These are phyloP conservation scores for Slavum lentiscoides DNA, from an alignment of 2,888 invertebrate genomes.

Conservation along the genomic window DNA sequence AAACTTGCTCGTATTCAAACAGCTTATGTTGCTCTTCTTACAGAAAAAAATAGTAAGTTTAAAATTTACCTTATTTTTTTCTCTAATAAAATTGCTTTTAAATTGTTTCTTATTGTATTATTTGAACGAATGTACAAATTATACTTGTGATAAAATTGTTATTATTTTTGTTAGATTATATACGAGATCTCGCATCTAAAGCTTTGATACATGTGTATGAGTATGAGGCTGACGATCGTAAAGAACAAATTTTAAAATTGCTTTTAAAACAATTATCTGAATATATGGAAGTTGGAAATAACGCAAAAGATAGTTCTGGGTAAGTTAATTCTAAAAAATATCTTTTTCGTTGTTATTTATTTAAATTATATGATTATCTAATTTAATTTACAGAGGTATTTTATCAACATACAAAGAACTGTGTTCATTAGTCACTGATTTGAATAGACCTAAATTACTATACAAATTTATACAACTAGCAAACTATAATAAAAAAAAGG, in stretches of 20 bases:
- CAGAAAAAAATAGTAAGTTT: slow-evolving; percentile 81
- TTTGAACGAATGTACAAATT: too few relatives aligned
- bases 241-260: slow-evolving; percentile 45
- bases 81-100: neutral
- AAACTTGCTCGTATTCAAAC: slow-evolving; percentile 74
- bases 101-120: neutral
- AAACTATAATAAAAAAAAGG: slow-evolving; percentile 72
- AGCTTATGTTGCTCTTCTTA: slow-evolving; percentile 83
- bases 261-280: slow-evolving; percentile 52
- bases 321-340: neutral
- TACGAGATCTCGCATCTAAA: slow-evolving; percentile 91
- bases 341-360: neutral
- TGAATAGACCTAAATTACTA: slow-evolving; percentile 92
- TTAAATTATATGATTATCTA: slow-evolving; percentile 32
- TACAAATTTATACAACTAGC: slow-evolving; percentile 96
- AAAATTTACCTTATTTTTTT: neutral
- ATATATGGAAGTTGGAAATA: slow-evolving; percentile 43
- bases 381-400: slow-evolving; percentile 69
- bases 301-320: slow-evolving; percentile 41
- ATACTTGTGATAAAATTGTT: neutral
- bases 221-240: slow-evolving; percentile 61
- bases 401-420: slow-evolving; percentile 92
- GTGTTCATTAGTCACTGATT: slow-evolving; percentile 74
- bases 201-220: slow-evolving; percentile 87
- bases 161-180: slow-evolving; percentile 58